phyloP scores from a whole-genome alignment of 2,797 vertebrate genomes.

The Rhinichthys osculus region DNA sequence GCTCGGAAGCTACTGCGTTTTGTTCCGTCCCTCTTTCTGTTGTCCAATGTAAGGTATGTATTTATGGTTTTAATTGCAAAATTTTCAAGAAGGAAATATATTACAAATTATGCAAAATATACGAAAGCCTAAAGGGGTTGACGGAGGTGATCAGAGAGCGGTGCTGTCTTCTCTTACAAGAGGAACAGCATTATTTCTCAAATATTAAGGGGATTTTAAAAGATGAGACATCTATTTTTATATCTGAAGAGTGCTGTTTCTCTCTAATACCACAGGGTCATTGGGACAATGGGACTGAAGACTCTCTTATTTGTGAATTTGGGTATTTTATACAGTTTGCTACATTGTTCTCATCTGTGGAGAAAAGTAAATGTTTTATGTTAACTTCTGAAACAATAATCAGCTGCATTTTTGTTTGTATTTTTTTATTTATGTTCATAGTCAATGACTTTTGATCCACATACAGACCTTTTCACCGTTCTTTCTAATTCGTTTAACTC shows the following conservation, averaged over 20 bases:
- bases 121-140: slow-evolving; percentile 72
- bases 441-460: slow-evolving; percentile 27
- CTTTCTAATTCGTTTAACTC: slow-evolving; percentile 46
- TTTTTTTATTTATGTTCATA: slow-evolving; percentile 64
- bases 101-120: slow-evolving; percentile 86
- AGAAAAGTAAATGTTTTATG: slow-evolving; percentile 67
- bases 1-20: slow-evolving; percentile 48
- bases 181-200: slow-evolving; percentile 71
- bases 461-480: slow-evolving; percentile 19
- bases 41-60: slow-evolving; percentile 79
- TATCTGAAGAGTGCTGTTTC: slow-evolving; percentile 81
- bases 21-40: slow-evolving; percentile 74
- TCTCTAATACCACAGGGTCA: slow-evolving; percentile 76
- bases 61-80: slow-evolving; percentile 79
- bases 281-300: slow-evolving; percentile 63
- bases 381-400: slow-evolving; percentile 59
- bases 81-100: slow-evolving; percentile 70
- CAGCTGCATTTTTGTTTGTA: slow-evolving; percentile 63
- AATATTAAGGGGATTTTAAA: slow-evolving; percentile 85
- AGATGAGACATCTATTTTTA: slow-evolving; percentile 88
- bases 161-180: slow-evolving; percentile 54
- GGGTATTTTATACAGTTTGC: slow-evolving; percentile 81
- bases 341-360: slow-evolving; percentile 76
- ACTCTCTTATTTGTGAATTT: slow-evolving; percentile 74
- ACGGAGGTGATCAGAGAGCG: slow-evolving; percentile 59